These are phyloP conservation scores for Hypomesus transpacificus DNA, from an alignment of 2,113 vertebrate species.

Conservation along the genomic window DNA sequence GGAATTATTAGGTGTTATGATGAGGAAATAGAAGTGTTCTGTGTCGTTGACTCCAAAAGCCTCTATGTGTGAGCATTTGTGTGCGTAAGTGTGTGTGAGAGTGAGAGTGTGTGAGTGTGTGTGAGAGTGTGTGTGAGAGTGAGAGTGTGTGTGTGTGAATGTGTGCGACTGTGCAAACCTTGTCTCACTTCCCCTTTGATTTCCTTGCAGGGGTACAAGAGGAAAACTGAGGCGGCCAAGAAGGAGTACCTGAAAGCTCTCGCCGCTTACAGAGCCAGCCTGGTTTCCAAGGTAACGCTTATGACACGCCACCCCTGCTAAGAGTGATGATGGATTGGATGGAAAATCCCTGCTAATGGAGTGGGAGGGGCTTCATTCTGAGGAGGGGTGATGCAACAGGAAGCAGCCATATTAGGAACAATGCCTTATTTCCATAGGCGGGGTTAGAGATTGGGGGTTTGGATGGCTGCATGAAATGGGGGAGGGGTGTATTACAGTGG, in stretches of 20 bases:
- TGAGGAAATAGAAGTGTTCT: conserved; percentile 69
- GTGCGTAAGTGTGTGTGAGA: neutral
- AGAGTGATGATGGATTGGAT: conserved; percentile 72
- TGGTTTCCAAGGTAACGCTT: conserved; percentile 96
- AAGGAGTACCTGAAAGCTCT: conserved; percentile 99
- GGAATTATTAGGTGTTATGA: conserved; percentile 60
- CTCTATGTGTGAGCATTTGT: conserved; percentile 19
- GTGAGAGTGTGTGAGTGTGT: conserved; percentile 4
- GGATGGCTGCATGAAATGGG: conserved; percentile 37
- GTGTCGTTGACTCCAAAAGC: conserved; percentile 66
- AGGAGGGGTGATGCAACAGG: conserved; percentile 45
- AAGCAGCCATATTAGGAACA: conserved; percentile 55
- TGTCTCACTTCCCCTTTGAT: conserved; percentile 52
- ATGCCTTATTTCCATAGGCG: conserved; percentile 64
- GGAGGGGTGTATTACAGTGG: conserved; percentile 43
- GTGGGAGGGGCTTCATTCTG: conserved; percentile 52
- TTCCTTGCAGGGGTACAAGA: conserved; percentile 90
- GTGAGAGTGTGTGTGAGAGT: neutral
- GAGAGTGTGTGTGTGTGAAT: neutral
- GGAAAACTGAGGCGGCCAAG: conserved; percentile 98
- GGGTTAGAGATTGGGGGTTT: conserved; percentile 40
- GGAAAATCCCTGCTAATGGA: conserved; percentile 68
- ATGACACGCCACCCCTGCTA: conserved; percentile 59
- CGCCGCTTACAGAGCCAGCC: conserved; percentile 95
- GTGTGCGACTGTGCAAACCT: conserved; percentile 35